Conservation (phyloP, 1,140 invertebrate genomes). For the Trissolcus basalis region DNA sequence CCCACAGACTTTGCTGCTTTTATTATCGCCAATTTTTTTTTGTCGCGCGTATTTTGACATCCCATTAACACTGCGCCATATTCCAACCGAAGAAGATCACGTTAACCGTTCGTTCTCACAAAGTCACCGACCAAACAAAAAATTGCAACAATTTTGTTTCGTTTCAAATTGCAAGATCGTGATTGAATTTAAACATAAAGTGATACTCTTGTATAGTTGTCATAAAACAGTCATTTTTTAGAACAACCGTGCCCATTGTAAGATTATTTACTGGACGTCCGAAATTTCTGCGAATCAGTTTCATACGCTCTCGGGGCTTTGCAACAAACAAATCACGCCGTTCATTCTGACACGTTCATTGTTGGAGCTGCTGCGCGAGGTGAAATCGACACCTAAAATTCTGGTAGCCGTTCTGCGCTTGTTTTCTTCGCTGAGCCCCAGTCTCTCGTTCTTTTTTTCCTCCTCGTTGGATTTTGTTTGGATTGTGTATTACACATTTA, state of each 20-base stretch:
- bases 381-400: conserved; percentile 54
- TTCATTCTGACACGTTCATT: conserved; percentile 11
- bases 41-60: conserved; percentile 42
- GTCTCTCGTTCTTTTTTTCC: conserved; percentile 5
- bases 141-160: too few relatives aligned
- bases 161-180: too few relatives aligned
- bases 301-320: conserved; percentile 12
- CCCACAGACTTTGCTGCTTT: conserved; percentile 30
- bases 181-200: too few relatives aligned
- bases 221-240: too few relatives aligned
- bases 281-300: conserved; percentile 35
- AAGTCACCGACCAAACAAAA: too few relatives aligned
- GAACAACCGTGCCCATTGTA: too few relatives aligned
- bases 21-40: conserved; percentile 37
- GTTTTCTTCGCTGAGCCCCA: conserved; percentile 4
- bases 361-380: conserved; percentile 18
- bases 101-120: too few relatives aligned
- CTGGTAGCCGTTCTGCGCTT: conserved; percentile 26
- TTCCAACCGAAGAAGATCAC: conserved; percentile 17
- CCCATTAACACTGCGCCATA: conserved; percentile 29
- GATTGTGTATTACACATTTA: conserved; percentile 57
- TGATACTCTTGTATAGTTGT: too few relatives aligned
- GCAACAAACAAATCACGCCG: conserved; percentile 43
- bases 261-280: conserved; percentile 18
- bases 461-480: conserved; percentile 37